Base-by-base conservation (phyloP, 1,140 invertebrate genomes). In the Pseudomyrmex cubaensis region DNA sequence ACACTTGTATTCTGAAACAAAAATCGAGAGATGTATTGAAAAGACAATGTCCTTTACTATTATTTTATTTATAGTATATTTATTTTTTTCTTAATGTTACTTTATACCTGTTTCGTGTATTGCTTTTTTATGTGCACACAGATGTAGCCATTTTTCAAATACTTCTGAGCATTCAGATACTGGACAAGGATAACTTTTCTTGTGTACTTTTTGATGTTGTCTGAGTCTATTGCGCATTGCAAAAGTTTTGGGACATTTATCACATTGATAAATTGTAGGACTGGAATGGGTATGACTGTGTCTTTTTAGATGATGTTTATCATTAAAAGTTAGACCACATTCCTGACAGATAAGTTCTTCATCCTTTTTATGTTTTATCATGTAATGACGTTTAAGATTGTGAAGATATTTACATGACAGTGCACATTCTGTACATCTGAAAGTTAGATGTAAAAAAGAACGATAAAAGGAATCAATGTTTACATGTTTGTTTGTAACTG, bases 301-400 rank as follows among this genome's bases (percentile, higher is more conserved):
- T 20, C 83, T 69, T 17, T 84, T 20, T 44, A 86, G 77, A 1
- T 87, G 86, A 61, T 73, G 46, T 12, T 87, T 90, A 62, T 90
- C 91, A 44, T 48, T 85, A 25, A 93, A 93, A 15, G 25, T 20
- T 66, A 54, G 15, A 0, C 84, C 77, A 66, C 92, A 93, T 59
- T 90, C 76, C 59, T 90, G 82, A 12, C 92, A 93, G 17, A 46
- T 64, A 12, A 91, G 46, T 69, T 69, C 86, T 1, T 78, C 57
- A 59, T n/a, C 13, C 2, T 89, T 63, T 0, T 63, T 50, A 35
- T 93, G 92, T 8, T 83, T 70, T 20, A 20, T 50, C n/a, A 88
- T 80, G 52, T 82, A 86, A 87, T 93, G 92, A 44, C 87, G 90
- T 73, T 88, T 90, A 8, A 92, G 70, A 83, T 90, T 91, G 20